Base-by-base conservation (phyloP, 1,140 invertebrate genomes). In the Samia ricini region DNA sequence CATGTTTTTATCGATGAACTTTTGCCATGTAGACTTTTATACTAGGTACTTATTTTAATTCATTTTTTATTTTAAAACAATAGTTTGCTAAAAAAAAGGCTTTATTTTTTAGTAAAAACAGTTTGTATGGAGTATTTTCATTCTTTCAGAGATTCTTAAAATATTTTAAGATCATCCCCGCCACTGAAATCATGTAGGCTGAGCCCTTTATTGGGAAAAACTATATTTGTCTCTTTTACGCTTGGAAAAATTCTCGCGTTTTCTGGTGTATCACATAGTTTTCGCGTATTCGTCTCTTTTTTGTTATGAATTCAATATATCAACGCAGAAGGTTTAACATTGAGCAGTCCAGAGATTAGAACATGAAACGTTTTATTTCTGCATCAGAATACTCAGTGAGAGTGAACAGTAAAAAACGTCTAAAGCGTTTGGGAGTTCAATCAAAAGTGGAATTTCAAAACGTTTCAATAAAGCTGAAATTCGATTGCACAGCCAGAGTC, bases 81-180 rank as follows among this genome's bases (percentile, higher is more conserved):
- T n/a, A n/a, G n/a, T n/a, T n/a, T n/a, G n/a, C n/a, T n/a, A n/a
- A n/a, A n/a, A n/a, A n/a, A n/a, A n/a, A n/a, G n/a, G n/a, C n/a
- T n/a, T n/a, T n/a, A n/a, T n/a, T n/a, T n/a, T 48, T 48, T 10
- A 48, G 18, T 48, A 1, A 2, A 1, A 48, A 48, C 18, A 48
- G 36, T 15, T 48, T 15, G 36, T n/a, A 48, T 48, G 55, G 49
- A 61, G 51, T 68, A 68, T 72, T 74, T 68, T 69, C 18, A 54
- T 70, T 67, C 64, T 71, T 61, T 72, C 64, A 70, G 64, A 68
- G 56, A 76, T 76, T 88, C 81, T 80, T 73, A 76, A 69, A 82
- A 76, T 74, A 81, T 83, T 83, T 89, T 85, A 87, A 88, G 85
- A 88, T 85, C 78, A 87, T 85, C 85, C 87, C 87, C 87, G 72